These are phyloP conservation scores for Seriola quinqueradiata DNA, from an alignment of 2,113 vertebrate genomes.

Conservation along the genomic window DNA sequence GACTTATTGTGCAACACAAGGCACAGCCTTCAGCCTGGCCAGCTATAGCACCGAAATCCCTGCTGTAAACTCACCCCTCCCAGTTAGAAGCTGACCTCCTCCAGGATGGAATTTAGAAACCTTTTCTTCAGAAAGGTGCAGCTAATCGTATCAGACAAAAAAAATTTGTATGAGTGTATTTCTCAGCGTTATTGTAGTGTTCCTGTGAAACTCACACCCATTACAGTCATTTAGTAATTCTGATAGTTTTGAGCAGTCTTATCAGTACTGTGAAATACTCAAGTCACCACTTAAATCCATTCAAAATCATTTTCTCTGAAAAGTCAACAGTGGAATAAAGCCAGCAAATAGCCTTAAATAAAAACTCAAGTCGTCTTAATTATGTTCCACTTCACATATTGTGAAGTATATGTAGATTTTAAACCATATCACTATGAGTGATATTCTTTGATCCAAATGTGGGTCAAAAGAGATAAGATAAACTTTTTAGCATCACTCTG, in stretches of 20 bases:
- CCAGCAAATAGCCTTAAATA: neutral
- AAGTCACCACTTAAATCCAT: neutral
- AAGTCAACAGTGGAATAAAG: conserved; percentile 9
- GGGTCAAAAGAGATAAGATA: neutral
- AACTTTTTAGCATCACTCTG: too few relatives aligned
- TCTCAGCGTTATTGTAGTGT: conserved; percentile 10
- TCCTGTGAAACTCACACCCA: conserved; percentile 18
- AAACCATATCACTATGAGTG: neutral
- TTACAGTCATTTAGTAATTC: neutral
- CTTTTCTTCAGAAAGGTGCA: conserved; percentile 13
- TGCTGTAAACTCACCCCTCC: conserved; percentile 27
- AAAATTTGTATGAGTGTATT: neutral
- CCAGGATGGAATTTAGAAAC: conserved; percentile 17
- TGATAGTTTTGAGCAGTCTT: neutral
- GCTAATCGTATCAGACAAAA: conserved; percentile 21
- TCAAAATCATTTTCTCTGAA: neutral
- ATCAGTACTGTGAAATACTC: neutral
- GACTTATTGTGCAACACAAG: conserved; percentile 70
- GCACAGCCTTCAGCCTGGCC: conserved; percentile 26
- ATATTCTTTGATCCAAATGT: conserved; percentile 11
- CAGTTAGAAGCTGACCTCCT: neutral
- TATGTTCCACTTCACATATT: neutral
- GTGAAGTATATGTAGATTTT: neutral
- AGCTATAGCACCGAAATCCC: conserved; percentile 23
- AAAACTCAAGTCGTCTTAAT: neutral